Base-by-base conservation (phyloP, 2,888 invertebrate genomes). In the Machimus atricapillus region DNA sequence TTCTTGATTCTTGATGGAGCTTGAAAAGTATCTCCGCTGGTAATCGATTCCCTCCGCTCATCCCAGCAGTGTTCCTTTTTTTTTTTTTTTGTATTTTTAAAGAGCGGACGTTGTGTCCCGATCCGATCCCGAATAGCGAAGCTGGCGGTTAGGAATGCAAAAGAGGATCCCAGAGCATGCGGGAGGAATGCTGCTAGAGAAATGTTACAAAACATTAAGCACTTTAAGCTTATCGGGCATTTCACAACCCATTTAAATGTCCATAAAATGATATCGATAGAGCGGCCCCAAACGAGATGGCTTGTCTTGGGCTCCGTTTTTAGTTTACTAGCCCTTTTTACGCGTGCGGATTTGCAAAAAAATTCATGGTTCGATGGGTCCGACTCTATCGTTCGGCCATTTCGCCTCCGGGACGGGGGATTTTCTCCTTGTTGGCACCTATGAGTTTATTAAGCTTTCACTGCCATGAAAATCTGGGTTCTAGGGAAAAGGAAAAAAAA, bases 181-280 rank as follows among this genome's bases (percentile, higher is more conserved):
- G 27, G 8, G 12, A 66, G 23, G 23, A 66, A 66, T 66, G 12
- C 27, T 27, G 27, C 66, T 12, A 14, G 83, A 83, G 43, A 37
- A 85, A 46, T 74, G 85, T 85, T 85, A 85, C 85, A 85, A 85
- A 46, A 85, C 85, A 85, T 85, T 85, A 85, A 85, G 34, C 85
- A 85, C 74, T 85, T 85, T 74, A 74, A 73, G 43, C 85, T 85
- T 85, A 85, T 85, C 85, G 34, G 85, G 85, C 34, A 85, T 85
- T 85, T 85, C 74, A 85, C 85, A 85, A 85, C 74, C 85, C 85
- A 85, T 85, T 85, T 85, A 46, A 85, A 85, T 85, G 85, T 85
- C 85, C 85, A 74, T 85, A 85, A 85, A 85, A 85, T 31, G 74
- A 43, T 46, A 74, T 74, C 74, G 85, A 74, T 43, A 52, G 46